phyloP scores from a whole-genome alignment of 1,140 invertebrate species.

The Wiebesia pumilae region DNA sequence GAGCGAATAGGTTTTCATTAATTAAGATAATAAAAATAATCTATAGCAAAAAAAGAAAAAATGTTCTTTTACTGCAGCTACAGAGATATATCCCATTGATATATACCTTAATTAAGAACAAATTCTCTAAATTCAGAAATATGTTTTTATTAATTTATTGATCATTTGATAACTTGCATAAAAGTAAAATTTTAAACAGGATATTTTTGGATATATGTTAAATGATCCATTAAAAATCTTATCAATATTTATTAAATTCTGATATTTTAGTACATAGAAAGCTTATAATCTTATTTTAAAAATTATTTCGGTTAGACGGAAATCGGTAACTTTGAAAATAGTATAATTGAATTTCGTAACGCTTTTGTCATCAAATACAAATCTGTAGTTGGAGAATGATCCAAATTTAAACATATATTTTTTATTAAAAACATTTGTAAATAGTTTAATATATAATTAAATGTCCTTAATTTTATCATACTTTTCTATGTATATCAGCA shows the following conservation, averaged over 20 bases:
- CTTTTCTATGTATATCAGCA: too few species aligned
- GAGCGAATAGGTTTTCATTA: too few species aligned
- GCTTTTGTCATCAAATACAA: neutral
- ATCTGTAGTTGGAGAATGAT: neutral
- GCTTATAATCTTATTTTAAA: neutral
- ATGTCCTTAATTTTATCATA: too few species aligned
- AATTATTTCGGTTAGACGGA: slow-evolving; percentile 30
- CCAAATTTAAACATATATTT: neutral
- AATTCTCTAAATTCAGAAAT: too few species aligned
- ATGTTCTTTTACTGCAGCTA: too few species aligned
- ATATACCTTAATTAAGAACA: too few species aligned
- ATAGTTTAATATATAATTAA: neutral
- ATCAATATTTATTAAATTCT: slow-evolving; percentile 18
- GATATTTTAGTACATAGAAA: neutral
- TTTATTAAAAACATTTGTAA: neutral
- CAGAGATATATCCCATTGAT: too few species aligned
- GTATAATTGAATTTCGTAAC: slow-evolving; percentile 18
- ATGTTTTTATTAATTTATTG: too few species aligned
- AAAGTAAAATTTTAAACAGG: neutral
- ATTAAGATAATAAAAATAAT: too few species aligned
- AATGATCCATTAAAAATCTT: slow-evolving; percentile 14
- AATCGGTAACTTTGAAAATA: slow-evolving; percentile 36
- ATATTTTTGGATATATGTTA: slow-evolving; percentile 55
- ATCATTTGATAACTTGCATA: neutral
- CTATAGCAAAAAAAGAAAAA: too few species aligned